phyloP scores from a whole-genome alignment of 2,113 vertebrate genomes.

The Erythrolamprus reginae region DNA sequence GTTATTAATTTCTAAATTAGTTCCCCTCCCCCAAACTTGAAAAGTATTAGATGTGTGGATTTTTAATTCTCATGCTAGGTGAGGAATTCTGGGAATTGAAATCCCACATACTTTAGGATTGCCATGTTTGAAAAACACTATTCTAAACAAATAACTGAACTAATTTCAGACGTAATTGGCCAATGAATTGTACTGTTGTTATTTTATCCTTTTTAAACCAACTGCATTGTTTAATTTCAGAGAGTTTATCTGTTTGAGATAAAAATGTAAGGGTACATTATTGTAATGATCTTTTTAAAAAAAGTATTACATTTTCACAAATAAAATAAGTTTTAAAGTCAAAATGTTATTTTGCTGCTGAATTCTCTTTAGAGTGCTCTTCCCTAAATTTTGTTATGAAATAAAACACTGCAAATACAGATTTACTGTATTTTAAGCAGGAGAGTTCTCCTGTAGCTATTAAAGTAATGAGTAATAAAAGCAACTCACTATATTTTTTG shows the following conservation, averaged over 20 bases:
- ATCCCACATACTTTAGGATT: neutral
- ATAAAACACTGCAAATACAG: neutral
- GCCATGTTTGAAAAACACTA: neutral
- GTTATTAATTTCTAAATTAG: neutral
- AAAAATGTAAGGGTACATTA: neutral
- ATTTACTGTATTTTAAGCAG: neutral
- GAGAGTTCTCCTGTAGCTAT: neutral
- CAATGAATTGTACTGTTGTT: neutral
- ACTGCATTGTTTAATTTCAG: neutral
- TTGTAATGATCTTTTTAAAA: neutral
- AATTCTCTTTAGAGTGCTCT: neutral
- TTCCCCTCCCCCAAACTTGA: neutral
- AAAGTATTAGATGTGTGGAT: neutral
- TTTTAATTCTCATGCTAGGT: neutral
- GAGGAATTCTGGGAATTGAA: neutral
- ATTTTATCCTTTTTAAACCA: neutral
- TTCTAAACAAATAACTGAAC: neutral
- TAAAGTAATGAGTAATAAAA: neutral
- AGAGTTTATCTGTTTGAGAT: neutral
- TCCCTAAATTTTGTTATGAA: neutral
- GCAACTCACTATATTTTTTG: neutral
- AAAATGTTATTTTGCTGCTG: neutral
- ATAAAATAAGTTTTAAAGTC: neutral
- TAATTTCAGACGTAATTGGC: conserved; percentile 19
- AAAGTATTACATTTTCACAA: neutral